These are phyloP conservation scores for Horisme vitalbata DNA, from an alignment of 2,888 invertebrate species.

Conservation along the genomic window DNA sequence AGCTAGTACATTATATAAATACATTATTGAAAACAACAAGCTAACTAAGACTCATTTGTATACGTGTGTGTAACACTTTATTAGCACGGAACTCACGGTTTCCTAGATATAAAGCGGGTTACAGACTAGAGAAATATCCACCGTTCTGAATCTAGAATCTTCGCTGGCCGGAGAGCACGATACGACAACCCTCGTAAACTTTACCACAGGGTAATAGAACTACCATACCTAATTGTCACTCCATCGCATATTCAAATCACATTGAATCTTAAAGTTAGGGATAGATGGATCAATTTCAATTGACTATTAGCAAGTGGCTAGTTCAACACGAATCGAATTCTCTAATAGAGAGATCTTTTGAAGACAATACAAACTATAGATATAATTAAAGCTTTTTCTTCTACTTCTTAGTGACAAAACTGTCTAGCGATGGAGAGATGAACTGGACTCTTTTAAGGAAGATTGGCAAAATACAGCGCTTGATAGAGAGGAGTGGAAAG, in stretches of 20 bases:
- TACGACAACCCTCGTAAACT: constrained; percentile 77
- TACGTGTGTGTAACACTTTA: constrained; percentile 52
- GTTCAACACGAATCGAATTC: too few species aligned
- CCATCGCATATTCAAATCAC: not conserved
- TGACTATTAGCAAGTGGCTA: not conserved
- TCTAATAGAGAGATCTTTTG: too few species aligned
- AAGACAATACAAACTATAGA: too few species aligned
- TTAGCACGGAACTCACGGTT: constrained; percentile 56
- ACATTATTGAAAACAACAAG: too few species aligned
- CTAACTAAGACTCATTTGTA: constrained; percentile 37
- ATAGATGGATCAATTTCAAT: not conserved
- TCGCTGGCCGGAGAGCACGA: constrained; percentile 65
- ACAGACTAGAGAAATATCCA: constrained; percentile 54
- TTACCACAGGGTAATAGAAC: constrained; percentile 11
- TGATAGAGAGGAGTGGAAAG: too few species aligned
- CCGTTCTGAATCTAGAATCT: constrained; percentile 72
- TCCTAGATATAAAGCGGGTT: constrained; percentile 53
- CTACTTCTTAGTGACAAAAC: too few species aligned
- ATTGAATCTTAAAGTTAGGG: not conserved
- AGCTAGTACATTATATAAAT: too few species aligned
- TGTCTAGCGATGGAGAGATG: too few species aligned
- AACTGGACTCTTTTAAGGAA: too few species aligned
- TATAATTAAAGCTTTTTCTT: too few species aligned
- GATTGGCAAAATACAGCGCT: too few species aligned
- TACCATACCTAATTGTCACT: constrained; percentile 1